Evolutionary conservation across 2,113 vertebrate genomes (phyloP), one percentile per base, ranked within the genome.

Genomic region (Turnix velox): DNA sequence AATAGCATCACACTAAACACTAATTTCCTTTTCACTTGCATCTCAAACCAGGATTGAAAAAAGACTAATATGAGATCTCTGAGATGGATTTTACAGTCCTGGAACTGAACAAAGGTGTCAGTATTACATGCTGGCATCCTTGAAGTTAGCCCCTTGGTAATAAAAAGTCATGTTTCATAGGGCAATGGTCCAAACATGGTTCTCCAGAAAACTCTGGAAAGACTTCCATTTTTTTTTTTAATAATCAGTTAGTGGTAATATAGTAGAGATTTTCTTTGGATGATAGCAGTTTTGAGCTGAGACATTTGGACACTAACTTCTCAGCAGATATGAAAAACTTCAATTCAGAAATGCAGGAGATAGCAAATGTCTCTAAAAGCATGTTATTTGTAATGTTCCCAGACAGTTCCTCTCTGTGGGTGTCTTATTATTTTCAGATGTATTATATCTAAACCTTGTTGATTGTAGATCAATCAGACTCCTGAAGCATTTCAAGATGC

Each of bases 401-500:
- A 69, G 57, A 55, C 40, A 67, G 65, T 39, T 80, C 23, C 16
- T 84, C 25, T 66, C 74, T 46, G 43, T 10, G 17, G 11, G 14
- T 80, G 23, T 67, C 85, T 59, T 63, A 69, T 24, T 80, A 81
- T 18, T 91, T 81, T 87, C 19, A 33, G 23, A 35, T 4, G 25
- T 14, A 81, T 82, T 91, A 93, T 82, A 75, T 59, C 25, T 62
- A 78, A 92, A 69, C 5, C 40, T 67, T 73, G 39, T 62, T 85
- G 80, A 92, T 94, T 88, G 80, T 55, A 75, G 49, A 89, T 92
- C 80, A 78, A 31, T 74, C 59, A 89, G 67, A 76, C 14, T 92
- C 40, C 67, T 88, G 84, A 86, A 94, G 63, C 12, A 75, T 71
- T 88, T 88, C 55, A 87, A 78, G 88, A 74, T 35, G 40, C 17